Conservation (phyloP, 2,888 invertebrate genomes). For the Proisotoma minuta region DNA sequence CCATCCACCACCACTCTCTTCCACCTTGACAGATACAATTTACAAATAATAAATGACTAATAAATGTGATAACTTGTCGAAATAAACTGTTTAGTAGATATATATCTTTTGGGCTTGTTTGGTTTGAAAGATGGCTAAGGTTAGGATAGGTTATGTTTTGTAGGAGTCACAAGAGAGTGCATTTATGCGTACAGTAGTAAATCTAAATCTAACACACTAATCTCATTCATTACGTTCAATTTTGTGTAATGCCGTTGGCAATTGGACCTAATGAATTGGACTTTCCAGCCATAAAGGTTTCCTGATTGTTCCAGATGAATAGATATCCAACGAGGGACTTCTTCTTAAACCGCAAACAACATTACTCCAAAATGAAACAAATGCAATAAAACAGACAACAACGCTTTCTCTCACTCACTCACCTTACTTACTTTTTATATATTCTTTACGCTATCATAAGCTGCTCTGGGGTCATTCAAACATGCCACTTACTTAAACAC, state of each 20-base stretch:
- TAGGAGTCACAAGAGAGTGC: slow-evolving; percentile 23
- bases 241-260: slow-evolving; percentile 47
- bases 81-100: background rate
- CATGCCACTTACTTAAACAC: too few species aligned
- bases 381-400: background rate
- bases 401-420: slow-evolving; percentile 6
- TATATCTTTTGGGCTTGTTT: background rate
- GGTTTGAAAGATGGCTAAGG: background rate
- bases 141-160: background rate
- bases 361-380: background rate
- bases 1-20: slow-evolving; percentile 1
- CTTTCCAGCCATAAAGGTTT: slow-evolving; percentile 48
- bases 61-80: background rate
- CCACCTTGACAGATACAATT: background rate
- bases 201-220: slow-evolving; percentile 49
- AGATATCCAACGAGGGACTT: slow-evolving; percentile 47
- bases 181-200: slow-evolving; percentile 46
- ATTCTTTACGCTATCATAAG: background rate
- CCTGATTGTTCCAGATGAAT: slow-evolving; percentile 48
- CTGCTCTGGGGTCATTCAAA: slow-evolving; percentile 3
- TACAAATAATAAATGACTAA: background rate
- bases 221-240: slow-evolving; percentile 49
- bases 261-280: slow-evolving; percentile 49
- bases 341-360: slow-evolving; percentile 2
- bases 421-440: slow-evolving; percentile 9